Evolutionary conservation across 2,797 vertebrate species (phyloP), one percentile per base, ranked within the genome.

Genomic region (Enteromius trimaculatus): DNA sequence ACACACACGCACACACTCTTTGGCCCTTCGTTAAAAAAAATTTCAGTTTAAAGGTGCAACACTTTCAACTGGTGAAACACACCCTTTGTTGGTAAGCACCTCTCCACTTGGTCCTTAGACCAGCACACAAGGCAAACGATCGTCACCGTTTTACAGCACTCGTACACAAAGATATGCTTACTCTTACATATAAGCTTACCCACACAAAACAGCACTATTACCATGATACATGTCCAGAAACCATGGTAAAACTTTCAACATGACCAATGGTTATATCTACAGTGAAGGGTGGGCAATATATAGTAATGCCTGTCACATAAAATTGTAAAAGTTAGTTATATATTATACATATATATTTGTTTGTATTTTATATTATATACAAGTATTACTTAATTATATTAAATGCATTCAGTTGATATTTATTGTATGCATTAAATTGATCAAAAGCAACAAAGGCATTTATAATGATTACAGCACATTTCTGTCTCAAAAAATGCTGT

Each of bases 41-140:
- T 42, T 82, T 77, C 34, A 72, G 53, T 81, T 88, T 85, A 81
- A 85, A 68, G 69, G 64, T 72, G 78, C 81, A 79, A 68, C 75
- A 47, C 1, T 84, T 79, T 84, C 42, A 71, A 82, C 76, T 80
- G 58, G 86, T 79, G 42, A 84, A 87, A 79, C 74, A 70, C 62
- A 70, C 78, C 47, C 81, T 83, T 87, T 82, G 64, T 81, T 39
- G 71, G 37, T 84, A 74, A 82, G 84, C 65, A 26, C 37, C 75
- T 79, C 85, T 79, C 78, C 55, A 64, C 79, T 84, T 49, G 65
- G 34, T 47, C n/a, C 16, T 47, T 79, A 79, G 76, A 84, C 60
- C 77, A 65, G 62, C 74, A 70, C 79, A 53, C 71, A 84, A 21
- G 34, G 23, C 44, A 64, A 44, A 69, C 17, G 11, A 31, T 66